Percentiles rank a stretch among this genome's conserved stretches.
Conservation (phyloP, 2,113 vertebrate genomes). For the Gracilinanus agilis region DNA sequence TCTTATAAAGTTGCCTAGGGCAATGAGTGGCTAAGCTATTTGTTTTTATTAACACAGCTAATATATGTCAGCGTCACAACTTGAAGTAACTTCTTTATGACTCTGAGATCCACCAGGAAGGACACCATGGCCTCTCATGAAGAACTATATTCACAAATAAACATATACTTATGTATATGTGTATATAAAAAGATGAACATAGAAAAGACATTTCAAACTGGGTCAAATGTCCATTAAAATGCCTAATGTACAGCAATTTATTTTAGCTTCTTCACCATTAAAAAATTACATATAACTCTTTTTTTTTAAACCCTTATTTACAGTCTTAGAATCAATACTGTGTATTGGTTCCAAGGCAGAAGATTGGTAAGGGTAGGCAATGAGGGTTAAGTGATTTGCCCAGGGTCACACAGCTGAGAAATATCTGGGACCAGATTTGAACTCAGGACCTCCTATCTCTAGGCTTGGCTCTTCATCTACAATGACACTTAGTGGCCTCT, state of each 20-base stretch:
- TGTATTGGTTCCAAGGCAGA: too few relatives aligned
- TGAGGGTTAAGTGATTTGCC: too few relatives aligned
- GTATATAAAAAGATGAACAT: neutral
- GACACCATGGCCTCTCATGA: neutral
- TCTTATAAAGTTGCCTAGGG: neutral
- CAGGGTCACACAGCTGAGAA: too few relatives aligned
- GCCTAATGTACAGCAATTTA: slow-evolving; percentile 66
- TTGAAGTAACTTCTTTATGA: neutral
- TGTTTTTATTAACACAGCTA: neutral
- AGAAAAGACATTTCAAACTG: slow-evolving; percentile 59
- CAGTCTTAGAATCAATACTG: too few relatives aligned
- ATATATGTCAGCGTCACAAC: neutral
- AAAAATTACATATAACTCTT: neutral
- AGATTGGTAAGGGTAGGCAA: too few relatives aligned
- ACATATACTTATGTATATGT: neutral
- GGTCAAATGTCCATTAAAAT: slow-evolving; percentile 64
- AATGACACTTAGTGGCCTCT: too few relatives aligned
- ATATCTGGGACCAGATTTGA: too few relatives aligned
- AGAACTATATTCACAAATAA: neutral
- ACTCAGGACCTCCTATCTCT: too few relatives aligned
- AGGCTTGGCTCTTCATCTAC: too few relatives aligned
- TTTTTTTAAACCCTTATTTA: too few relatives aligned
- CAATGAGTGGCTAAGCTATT: neutral
- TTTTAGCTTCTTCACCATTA: slow-evolving; percentile 65
- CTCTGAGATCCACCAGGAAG: neutral